Base-by-base conservation (phyloP, 2,113 vertebrate species). In the Pandion haliaetus region DNA sequence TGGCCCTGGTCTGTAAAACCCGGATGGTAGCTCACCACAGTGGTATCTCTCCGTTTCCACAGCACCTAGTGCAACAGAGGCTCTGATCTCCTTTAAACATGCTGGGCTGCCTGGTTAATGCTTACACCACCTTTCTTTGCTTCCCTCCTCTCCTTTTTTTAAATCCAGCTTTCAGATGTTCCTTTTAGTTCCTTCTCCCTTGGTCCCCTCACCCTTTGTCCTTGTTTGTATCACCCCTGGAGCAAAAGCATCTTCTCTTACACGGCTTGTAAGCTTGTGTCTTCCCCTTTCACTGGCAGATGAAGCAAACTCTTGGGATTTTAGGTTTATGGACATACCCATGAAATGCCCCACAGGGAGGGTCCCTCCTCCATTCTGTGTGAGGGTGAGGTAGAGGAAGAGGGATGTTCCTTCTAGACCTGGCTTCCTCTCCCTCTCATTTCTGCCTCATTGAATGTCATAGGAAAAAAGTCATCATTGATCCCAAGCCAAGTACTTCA, bases 11-110 rank as follows among this genome's bases (percentile, higher is more conserved):
- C 55, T 70, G 63, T 54, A 29, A 32, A 74, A 59, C 26, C 65
- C 0, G 0, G n/a, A 17, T 44, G 44, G 47, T 14, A 76, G 57
- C 66, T 90, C 70, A 50, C 20, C 0, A 0, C 15, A 44, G 45
- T 47, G 40, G 8, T 44, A 23, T 50, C 19, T 54, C 62, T 54
- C 38, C 54, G 40, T 87, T 87, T 90, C 65, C 61, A 40, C 52
- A 82, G 67, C 55, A 71, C 40, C 34, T 31, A 42, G 7, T 1
- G 3, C 34, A 40, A 29, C 9, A 42, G n/a, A 45, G 44, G 21
- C 54, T 77, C 87, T 59, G 29, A 21, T 28, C 29, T 74, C 38
- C 49, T 90, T 40, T 31, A 67, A 12, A 8, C 13, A 2, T 12
- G 11, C 87, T 63, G 76, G 23, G 14, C 67, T 82, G 69, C 28